These are phyloP conservation scores for Caenorhabditis angaria DNA, from an alignment of 2,888 invertebrate genomes.

Conservation along the genomic window DNA sequence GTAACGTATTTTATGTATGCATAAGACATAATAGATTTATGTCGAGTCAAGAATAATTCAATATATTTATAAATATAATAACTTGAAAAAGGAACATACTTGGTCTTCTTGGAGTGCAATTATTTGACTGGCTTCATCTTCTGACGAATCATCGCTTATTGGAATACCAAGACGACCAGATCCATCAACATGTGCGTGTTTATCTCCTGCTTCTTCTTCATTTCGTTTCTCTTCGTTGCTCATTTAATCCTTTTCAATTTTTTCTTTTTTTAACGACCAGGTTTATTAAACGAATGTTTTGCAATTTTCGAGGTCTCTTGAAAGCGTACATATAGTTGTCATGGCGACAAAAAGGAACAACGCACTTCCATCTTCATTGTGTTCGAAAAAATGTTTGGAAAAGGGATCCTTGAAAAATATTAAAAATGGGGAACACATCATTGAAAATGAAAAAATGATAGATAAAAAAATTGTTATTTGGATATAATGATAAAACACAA, in stretches of 20 bases:
- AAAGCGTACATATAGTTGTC: not conserved
- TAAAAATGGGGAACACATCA: too few species aligned
- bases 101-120: slow-evolving; percentile 40
- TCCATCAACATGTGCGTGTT: not conserved
- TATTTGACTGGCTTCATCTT: slow-evolving; percentile 33
- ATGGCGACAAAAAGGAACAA: not conserved
- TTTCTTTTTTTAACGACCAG: not conserved
- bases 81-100: too few species aligned
- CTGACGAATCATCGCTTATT: slow-evolving; percentile 41
- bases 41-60: not conserved
- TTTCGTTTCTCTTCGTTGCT: not conserved
- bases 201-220: not conserved
- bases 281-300: not conserved
- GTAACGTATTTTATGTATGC: not conserved
- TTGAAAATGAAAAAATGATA: too few species aligned
- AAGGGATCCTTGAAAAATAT: too few species aligned
- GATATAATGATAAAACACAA: too few species aligned
- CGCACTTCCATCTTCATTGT: too few species aligned
- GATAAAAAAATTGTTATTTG: too few species aligned
- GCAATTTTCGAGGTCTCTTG: not conserved
- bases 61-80: too few species aligned
- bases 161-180: slow-evolving; percentile 16
- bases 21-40: not conserved
- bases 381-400: too few species aligned
- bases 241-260: not conserved